Evolutionary conservation across 2,797 vertebrate genomes (phyloP).

Genomic region (Microchirus variegatus): DNA sequence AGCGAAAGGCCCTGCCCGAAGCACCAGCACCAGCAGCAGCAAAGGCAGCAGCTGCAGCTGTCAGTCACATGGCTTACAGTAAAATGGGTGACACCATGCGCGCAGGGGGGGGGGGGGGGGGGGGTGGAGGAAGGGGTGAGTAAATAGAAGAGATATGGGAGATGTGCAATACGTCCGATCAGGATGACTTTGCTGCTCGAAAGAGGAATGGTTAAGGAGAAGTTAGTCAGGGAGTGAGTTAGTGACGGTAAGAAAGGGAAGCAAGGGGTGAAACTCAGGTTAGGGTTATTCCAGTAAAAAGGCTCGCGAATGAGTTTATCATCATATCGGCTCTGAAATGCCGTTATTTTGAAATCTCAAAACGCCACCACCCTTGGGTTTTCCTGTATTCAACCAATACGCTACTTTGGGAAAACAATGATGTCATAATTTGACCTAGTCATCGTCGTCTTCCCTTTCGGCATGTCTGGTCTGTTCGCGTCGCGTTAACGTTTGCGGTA

Average conservation of each 20-base stretch:
- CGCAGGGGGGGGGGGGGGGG: slow-evolving; percentile 58
- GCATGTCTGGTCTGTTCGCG: too few relatives aligned
- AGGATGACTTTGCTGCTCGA: slow-evolving; percentile 66
- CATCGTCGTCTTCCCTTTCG: too few relatives aligned
- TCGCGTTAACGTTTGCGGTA: too few relatives aligned
- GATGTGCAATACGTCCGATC: slow-evolving; percentile 53
- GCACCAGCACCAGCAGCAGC: slow-evolving; percentile 75
- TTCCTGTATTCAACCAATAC: too few relatives aligned
- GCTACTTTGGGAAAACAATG: too few relatives aligned
- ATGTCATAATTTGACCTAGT: too few relatives aligned
- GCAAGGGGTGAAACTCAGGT: slow-evolving; percentile 16
- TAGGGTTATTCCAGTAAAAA: background rate
- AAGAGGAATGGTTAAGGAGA: slow-evolving; percentile 36
- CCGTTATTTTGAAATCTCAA: too few relatives aligned
- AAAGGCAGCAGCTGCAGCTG: slow-evolving; percentile 84
- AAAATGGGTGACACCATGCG: slow-evolving; percentile 66
- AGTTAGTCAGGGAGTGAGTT: slow-evolving; percentile 17
- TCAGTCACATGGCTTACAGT: slow-evolving; percentile 82
- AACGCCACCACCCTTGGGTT: too few relatives aligned
- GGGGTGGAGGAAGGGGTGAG: slow-evolving; percentile 62
- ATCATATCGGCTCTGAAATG: too few relatives aligned
- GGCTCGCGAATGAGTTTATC: too few relatives aligned
- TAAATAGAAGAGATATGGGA: slow-evolving; percentile 26
- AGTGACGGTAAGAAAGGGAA: slow-evolving; percentile 6
- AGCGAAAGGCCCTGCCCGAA: slow-evolving; percentile 71